Conservation (phyloP, 2,797 vertebrate species). For the Hapalemur alaotrensis region DNA sequence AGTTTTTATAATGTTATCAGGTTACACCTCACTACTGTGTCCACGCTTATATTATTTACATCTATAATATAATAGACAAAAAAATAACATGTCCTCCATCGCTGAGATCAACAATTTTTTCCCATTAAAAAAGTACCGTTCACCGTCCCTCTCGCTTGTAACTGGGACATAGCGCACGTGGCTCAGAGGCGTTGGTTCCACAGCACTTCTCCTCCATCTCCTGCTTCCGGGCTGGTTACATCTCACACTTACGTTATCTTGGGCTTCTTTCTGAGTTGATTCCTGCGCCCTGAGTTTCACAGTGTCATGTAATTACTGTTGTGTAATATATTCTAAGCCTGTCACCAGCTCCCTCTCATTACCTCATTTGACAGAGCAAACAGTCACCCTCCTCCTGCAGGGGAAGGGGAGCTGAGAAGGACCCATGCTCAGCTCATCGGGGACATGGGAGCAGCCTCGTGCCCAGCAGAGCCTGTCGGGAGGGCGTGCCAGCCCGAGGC, state of each 20-base stretch:
- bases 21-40: neutral
- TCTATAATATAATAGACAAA: neutral
- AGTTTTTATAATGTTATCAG: neutral
- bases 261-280: neutral
- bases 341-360: neutral
- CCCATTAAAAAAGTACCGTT: accelerated
- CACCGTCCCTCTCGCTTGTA: accelerated
- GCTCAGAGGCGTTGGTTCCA: accelerated
- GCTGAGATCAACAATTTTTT: neutral
- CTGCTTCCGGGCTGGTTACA: neutral
- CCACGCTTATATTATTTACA: neutral
- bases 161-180: accelerated
- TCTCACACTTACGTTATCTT: neutral
- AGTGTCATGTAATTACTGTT: no score
- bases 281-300: neutral
- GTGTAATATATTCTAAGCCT: neutral
- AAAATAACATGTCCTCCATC: neutral
- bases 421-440: neutral
- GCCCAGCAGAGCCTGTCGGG: neutral
- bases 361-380: neutral
- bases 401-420: neutral
- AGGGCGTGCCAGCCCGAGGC: no score
- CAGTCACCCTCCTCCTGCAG: neutral
- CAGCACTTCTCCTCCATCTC: accelerated
- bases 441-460: neutral